These are phyloP conservation scores for Ptilodon capucinus DNA, from an alignment of 2,888 invertebrate genomes.

Conservation along the genomic window DNA sequence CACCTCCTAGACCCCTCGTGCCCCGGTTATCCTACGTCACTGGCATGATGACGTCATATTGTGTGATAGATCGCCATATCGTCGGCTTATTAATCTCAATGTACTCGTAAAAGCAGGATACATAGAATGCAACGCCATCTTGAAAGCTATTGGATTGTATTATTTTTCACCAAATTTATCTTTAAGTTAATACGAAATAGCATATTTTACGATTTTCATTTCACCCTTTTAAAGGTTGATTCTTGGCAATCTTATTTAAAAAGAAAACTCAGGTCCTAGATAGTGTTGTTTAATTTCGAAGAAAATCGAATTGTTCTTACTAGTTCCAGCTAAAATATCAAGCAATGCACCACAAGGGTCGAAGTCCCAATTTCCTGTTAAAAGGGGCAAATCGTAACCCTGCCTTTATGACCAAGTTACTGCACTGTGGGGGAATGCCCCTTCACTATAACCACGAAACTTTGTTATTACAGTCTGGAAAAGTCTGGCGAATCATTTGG, in stretches of 20 bases:
- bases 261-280: no score
- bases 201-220: no score
- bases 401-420: conserved; percentile 1
- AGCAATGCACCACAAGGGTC: not conserved
- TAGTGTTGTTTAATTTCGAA: no score
- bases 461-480: not conserved
- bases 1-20: not conserved
- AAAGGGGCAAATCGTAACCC: not conserved
- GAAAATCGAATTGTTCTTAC: no score
- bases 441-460: not conserved
- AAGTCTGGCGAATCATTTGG: no score
- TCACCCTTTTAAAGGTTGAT: no score
- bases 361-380: not conserved
- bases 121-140: no score
- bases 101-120: not conserved
- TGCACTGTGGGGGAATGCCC: not conserved
- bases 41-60: not conserved
- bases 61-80: not conserved
- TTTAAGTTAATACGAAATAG: no score
- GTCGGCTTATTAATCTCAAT: not conserved
- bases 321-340: no score
- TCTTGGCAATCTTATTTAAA: no score
- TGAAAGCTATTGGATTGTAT: no score
- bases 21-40: not conserved
- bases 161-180: no score